Conservation (phyloP, 2,888 invertebrate species). For the Neocrepidodera transversa region DNA sequence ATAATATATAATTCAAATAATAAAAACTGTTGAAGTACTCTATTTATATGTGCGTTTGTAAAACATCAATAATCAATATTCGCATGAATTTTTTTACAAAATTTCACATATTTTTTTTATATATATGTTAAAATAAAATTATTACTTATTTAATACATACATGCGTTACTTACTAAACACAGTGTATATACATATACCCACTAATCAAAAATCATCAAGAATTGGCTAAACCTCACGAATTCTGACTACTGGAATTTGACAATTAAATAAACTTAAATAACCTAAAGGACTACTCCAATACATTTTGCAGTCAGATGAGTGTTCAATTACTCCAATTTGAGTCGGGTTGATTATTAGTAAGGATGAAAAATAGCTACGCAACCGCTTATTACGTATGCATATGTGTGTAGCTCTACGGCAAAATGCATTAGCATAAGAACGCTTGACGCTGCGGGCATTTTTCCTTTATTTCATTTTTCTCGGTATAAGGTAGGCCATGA, state of each 20-base stretch:
- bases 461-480: conserved; percentile 22
- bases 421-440: conserved; percentile 47
- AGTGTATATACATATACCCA: no score
- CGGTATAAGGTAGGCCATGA: conserved; percentile 6
- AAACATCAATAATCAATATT: no score
- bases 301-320: conserved; percentile 16
- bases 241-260: conserved; percentile 25
- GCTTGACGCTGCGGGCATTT: conserved; percentile 21
- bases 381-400: conserved; percentile 47
- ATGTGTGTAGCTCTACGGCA: conserved; percentile 42
- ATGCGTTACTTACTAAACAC: no score
- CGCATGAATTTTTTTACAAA: no score
- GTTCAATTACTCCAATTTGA: conserved; percentile 41
- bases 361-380: conserved; percentile 40
- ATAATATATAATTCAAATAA: no score
- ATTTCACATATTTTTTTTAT: no score
- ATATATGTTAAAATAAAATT: no score
- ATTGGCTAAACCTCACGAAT: neutral
- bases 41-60: no score
- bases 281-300: neutral
- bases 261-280: conserved; percentile 3
- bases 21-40: no score
- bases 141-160: no score
- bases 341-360: conserved; percentile 39
- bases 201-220: neutral